Evolutionary conservation across 2,797 vertebrate genomes (phyloP).

Genomic region (Pseudomugil gertrudae): DNA sequence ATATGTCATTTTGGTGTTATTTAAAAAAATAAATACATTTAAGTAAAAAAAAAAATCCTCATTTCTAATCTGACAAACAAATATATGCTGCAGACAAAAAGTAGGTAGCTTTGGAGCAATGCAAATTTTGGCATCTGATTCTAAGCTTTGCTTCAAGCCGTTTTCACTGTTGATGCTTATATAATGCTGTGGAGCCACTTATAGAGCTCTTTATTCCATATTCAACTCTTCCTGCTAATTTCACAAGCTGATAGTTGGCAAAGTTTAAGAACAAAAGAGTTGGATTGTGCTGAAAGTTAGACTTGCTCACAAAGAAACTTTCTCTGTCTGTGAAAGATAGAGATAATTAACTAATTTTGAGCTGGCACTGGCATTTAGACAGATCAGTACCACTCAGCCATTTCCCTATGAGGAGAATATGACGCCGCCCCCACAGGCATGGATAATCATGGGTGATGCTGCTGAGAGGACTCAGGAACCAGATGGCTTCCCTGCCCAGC

Average conservation of each 20-base stretch:
- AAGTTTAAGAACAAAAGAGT: constrained; percentile 54
- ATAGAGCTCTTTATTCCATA: constrained; percentile 31
- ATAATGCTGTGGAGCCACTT: constrained; percentile 44
- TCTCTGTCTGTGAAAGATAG: constrained; percentile 63
- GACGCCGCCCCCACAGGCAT: constrained; percentile 68
- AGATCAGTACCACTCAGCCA: not conserved
- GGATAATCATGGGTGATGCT: constrained; percentile 54
- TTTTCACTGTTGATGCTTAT: constrained; percentile 24
- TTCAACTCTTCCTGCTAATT: constrained; percentile 58
- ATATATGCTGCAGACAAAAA: constrained; percentile 26
- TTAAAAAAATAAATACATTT: constrained; percentile 6
- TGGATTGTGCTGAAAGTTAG: constrained; percentile 61
- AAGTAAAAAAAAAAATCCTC: constrained; percentile 24
- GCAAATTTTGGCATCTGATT: constrained; percentile 18
- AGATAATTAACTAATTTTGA: constrained; percentile 77
- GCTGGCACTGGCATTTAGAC: constrained; percentile 61
- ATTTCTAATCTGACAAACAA: constrained; percentile 19
- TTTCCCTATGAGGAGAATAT: constrained; percentile 42
- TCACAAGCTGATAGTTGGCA: constrained; percentile 60
- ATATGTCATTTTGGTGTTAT: constrained; percentile 7
- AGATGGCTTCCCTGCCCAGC: constrained; percentile 78
- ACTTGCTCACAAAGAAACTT: constrained; percentile 61
- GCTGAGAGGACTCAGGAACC: constrained; percentile 55
- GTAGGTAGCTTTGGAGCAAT: constrained; percentile 7
- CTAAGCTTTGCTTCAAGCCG: constrained; percentile 12